phyloP scores from a whole-genome alignment of 2,797 vertebrate genomes.

The Pantherophis alleghaniensis region DNA sequence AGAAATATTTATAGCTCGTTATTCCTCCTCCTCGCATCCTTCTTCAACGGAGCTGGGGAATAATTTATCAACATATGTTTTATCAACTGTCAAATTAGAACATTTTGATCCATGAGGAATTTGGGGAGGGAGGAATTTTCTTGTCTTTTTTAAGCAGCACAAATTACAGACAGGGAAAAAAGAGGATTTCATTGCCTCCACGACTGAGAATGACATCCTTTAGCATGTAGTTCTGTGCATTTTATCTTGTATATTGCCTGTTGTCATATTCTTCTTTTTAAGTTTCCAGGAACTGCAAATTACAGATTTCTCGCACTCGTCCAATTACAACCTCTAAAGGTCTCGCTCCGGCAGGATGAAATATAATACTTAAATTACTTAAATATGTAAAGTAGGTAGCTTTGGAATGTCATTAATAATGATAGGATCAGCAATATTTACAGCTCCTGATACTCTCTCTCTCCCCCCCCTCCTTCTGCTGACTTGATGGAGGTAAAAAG shows the following conservation, averaged over 20 bases:
- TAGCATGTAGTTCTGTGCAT: conserved; percentile 18
- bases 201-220: conserved; percentile 15
- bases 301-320: conserved; percentile 50
- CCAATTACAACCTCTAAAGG: conserved; percentile 61
- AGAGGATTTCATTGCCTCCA: not conserved
- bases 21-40: not conserved
- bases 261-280: conserved; percentile 41
- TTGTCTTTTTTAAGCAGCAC: conserved; percentile 10
- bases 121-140: not conserved
- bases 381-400: conserved; percentile 54
- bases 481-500: conserved; percentile 21
- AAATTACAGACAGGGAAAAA: conserved; percentile 37
- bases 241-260: conserved; percentile 38
- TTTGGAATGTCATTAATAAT: conserved; percentile 53
- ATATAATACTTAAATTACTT: conserved; percentile 52
- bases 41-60: not conserved
- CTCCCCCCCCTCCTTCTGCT: fast-evolving
- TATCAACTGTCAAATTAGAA: not conserved
- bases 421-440: conserved; percentile 47
- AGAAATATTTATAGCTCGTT: not conserved
- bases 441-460: conserved; percentile 34
- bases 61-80: not conserved
- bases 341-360: conserved; percentile 59
- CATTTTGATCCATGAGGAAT: not conserved
- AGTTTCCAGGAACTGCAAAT: conserved; percentile 50